Conservation (phyloP, 1,140 invertebrate genomes). For the Tenebrio molitor region DNA sequence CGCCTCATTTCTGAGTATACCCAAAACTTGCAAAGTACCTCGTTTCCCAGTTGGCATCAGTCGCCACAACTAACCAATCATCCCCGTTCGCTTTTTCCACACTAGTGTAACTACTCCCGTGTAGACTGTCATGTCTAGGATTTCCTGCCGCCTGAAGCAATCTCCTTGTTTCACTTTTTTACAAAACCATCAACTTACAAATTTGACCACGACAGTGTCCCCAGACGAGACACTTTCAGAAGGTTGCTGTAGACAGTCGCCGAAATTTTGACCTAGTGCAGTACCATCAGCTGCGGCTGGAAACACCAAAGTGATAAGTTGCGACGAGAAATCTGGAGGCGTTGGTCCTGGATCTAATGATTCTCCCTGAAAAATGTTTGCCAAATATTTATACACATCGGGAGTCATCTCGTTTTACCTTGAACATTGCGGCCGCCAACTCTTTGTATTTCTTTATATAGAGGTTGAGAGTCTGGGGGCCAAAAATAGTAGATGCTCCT, state of each 20-base stretch:
- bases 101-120: conserved; percentile 71
- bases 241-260: conserved; percentile 52
- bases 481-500: conserved; percentile 92
- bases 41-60: conserved; percentile 81
- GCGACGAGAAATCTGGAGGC: conserved; percentile 45
- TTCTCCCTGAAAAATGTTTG: conserved; percentile 45
- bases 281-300: conserved; percentile 39
- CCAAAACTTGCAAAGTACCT: too few relatives aligned
- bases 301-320: conserved; percentile 43
- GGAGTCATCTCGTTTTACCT: conserved; percentile 66
- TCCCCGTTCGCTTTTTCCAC: conserved; percentile 69
- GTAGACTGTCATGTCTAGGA: conserved; percentile 77
- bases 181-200: conserved; percentile 49
- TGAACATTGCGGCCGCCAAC: conserved; percentile 76
- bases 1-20: too few relatives aligned
- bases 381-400: not conserved
- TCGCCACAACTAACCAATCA: conserved; percentile 74
- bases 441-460: conserved; percentile 84
- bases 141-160: conserved; percentile 74
- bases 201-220: conserved; percentile 49
- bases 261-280: conserved; percentile 45
- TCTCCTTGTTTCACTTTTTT: not conserved
- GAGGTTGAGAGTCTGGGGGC: conserved; percentile 87
- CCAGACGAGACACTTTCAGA: conserved; percentile 19
- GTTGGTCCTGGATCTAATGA: conserved; percentile 42